Evolutionary conservation across 2,113 vertebrate genomes (phyloP).

Genomic region (Pogonocichla stellata): DNA sequence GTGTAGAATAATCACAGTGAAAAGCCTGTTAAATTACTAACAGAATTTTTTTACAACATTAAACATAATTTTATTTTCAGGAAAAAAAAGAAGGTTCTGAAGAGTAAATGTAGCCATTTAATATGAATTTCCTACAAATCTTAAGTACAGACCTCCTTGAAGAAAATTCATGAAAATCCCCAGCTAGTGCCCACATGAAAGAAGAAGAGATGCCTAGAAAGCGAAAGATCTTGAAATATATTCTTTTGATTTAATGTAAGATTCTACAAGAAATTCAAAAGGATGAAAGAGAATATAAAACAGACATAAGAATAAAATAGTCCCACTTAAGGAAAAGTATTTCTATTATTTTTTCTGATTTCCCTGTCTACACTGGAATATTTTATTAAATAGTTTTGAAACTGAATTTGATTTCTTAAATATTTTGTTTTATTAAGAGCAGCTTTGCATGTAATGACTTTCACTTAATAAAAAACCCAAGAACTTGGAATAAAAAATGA

Average conservation of each 20-base stretch:
- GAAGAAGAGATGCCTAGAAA: background rate
- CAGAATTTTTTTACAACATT: background rate
- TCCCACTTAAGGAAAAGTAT: background rate
- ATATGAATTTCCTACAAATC: background rate
- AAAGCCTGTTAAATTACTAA: background rate
- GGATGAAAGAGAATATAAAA: background rate
- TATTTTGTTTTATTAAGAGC: background rate
- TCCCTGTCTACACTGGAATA: background rate
- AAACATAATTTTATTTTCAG: background rate
- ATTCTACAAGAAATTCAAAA: background rate
- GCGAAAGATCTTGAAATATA: background rate
- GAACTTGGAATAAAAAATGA: background rate
- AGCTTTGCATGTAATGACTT: background rate
- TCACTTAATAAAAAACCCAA: background rate
- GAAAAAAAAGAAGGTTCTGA: background rate
- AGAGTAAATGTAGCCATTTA: background rate
- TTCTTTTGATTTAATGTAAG: background rate
- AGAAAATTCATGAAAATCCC: background rate
- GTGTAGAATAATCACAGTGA: background rate
- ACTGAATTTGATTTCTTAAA: background rate
- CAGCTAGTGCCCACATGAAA: background rate
- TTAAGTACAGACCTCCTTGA: background rate
- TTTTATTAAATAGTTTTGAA: background rate
- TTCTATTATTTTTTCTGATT: background rate
- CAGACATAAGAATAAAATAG: background rate